Percentiles rank a stretch among this genome's conserved stretches.
Conservation (phyloP, 2,113 vertebrate genomes). For the Symphodus melops region DNA sequence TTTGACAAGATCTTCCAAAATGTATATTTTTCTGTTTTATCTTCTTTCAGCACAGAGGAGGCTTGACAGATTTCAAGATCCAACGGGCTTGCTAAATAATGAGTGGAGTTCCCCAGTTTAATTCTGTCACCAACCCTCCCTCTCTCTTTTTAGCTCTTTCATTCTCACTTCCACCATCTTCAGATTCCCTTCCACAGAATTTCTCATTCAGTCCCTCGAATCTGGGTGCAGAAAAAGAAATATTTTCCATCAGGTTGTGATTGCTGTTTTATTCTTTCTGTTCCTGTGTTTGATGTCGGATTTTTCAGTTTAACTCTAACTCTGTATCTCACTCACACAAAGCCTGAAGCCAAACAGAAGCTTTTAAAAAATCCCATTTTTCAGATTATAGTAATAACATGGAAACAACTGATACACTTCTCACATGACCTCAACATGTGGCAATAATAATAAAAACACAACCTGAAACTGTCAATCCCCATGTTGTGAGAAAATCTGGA, state of each 20-base stretch:
- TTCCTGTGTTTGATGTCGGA: neutral
- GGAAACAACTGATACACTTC: no score
- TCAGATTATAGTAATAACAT: no score
- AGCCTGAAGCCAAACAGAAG: constrained; percentile 18
- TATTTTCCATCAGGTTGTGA: constrained; percentile 2
- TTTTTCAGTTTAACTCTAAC: constrained; percentile 6
- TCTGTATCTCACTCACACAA: constrained; percentile 1
- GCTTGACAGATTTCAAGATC: constrained; percentile 47
- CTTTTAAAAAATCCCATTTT: no score
- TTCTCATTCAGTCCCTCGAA: constrained; percentile 4
- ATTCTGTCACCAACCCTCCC: constrained; percentile 5
- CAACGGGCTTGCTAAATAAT: constrained; percentile 51
- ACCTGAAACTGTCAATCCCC: no score
- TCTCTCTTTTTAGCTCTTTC: constrained; percentile 4
- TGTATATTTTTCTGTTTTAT: constrained; percentile 27
- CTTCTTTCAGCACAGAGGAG: constrained; percentile 26
- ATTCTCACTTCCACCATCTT: constrained; percentile 30
- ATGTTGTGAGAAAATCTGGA: no score
- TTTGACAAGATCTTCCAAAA: constrained; percentile 29
- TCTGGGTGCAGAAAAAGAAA: constrained; percentile 5
- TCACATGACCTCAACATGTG: no score
- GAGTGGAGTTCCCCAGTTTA: constrained; percentile 23
- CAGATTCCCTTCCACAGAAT: constrained; percentile 17
- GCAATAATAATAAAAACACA: no score
- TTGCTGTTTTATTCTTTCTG: neutral